Evolutionary conservation across 1,140 invertebrate genomes (phyloP).

Genomic region (Drosophila pseudoananassae): DNA sequence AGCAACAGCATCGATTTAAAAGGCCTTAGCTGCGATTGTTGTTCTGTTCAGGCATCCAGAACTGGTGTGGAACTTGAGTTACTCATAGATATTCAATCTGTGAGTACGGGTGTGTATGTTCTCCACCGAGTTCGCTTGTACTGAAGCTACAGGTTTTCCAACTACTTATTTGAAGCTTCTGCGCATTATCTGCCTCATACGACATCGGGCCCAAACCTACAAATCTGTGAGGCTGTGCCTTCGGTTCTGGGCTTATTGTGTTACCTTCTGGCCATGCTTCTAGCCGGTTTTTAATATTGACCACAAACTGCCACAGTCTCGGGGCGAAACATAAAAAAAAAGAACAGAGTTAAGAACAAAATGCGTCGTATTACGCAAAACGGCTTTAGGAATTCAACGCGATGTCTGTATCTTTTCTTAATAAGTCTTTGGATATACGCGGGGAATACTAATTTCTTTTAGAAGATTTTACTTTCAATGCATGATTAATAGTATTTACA

Average conservation of each 20-base stretch:
- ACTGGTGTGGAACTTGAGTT: slow-evolving; percentile 76
- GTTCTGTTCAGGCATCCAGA: slow-evolving; percentile 51
- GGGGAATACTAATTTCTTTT: slow-evolving; percentile 26
- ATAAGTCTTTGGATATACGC: slow-evolving; percentile 2
- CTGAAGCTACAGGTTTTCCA: slow-evolving; percentile 66
- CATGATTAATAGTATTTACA: slow-evolving; percentile 6
- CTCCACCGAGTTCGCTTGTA: slow-evolving; percentile 45
- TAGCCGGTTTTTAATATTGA: slow-evolving; percentile 68
- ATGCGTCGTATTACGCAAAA: slow-evolving; percentile 64
- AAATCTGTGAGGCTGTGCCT: slow-evolving; percentile 41
- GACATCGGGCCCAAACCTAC: slow-evolving; percentile 2
- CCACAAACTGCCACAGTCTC: slow-evolving; percentile 49
- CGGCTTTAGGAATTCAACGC: slow-evolving; percentile 16
- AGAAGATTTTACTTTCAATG: slow-evolving; percentile 12
- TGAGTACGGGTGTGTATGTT: slow-evolving; percentile 6
- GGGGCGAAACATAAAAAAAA: slow-evolving; percentile 4
- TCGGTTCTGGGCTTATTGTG: slow-evolving; percentile 55
- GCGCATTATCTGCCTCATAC: slow-evolving; percentile 61
- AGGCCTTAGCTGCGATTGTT: slow-evolving; percentile 27
- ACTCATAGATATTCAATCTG: slow-evolving; percentile 60
- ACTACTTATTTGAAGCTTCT: slow-evolving; percentile 49
- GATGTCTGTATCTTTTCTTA: slow-evolving; percentile 18
- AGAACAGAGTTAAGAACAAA: slow-evolving; percentile 27
- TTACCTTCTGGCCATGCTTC: slow-evolving; percentile 68
- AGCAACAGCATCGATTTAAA: slow-evolving; percentile 49